Base-by-base conservation (phyloP, 2,888 invertebrate species). In the Mesorhabditis spiculigera region DNA sequence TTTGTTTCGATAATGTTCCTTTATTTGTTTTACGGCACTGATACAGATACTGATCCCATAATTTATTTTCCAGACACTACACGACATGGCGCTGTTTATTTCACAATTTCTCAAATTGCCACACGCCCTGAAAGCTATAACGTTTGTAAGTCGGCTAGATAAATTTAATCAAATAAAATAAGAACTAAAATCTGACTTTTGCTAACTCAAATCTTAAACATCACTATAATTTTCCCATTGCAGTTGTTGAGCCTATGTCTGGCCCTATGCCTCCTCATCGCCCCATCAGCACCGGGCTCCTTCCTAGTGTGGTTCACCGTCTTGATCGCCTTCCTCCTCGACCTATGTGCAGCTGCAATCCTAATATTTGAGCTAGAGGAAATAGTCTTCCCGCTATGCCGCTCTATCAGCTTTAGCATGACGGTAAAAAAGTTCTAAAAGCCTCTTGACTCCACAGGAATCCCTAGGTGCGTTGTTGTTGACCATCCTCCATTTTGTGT, bases 341-440 rank as follows among this genome's bases (percentile, higher is more conserved):
- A 50, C n/a, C 58, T 50, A 50, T 50, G 10, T 50, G 58, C 58
- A 50, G 58, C 58, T n/a, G 58, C 58, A 50, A 50, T 50, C n/a
- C n/a, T 50, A 50, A 10, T 50, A 10, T 50, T 50, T 50, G 58
- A 50, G n/a, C 58, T 50, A 10, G 58, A 50, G n/a, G n/a, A 50
- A 13, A 50, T 50, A 10, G 58, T 50, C n/a, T 50, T 50, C 58
- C 58, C 58, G 58, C 58, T 50, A 13, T 50, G 8, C n/a, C 58
- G 58, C 8, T 13, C 58, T 10, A n/a, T 50, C 58, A 13, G 10
- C 58, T 50, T 13, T n/a, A 50, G 58, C n/a, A 50, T 50, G 58
- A 50, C 58, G n/a, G 58, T 50, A 50, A 50, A n/a, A 13, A 13
- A 50, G 10, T 13, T 50, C 8, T 13, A 50, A 28, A 28, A 28